Conservation (phyloP, 2,113 vertebrate genomes). For the Prunella fulvescens region DNA sequence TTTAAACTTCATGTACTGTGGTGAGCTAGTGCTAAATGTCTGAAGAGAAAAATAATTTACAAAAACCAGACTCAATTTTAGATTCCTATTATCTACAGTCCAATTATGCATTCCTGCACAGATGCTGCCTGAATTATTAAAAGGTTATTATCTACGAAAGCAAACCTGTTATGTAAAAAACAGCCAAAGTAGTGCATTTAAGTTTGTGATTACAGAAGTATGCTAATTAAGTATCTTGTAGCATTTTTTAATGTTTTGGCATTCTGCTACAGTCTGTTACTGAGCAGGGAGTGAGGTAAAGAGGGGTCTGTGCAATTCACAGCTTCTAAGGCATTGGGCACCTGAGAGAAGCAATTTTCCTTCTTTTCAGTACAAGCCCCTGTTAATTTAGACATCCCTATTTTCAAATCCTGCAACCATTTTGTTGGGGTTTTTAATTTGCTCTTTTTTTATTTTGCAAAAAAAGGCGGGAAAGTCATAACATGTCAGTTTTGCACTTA, state of each 20-base stretch:
- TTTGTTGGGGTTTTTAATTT: neutral
- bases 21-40: neutral
- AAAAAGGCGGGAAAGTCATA: neutral
- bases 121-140: slow-evolving; percentile 55
- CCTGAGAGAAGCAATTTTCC: slow-evolving; percentile 1
- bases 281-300: neutral
- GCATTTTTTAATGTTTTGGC: slow-evolving; percentile 32
- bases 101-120: slow-evolving; percentile 59
- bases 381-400: slow-evolving; percentile 7
- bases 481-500: neutral
- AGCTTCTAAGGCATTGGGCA: neutral
- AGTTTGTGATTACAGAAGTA: slow-evolving; percentile 58
- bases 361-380: neutral
- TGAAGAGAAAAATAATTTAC: slow-evolving; percentile 33
- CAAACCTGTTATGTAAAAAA: slow-evolving; percentile 48
- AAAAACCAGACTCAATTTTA: slow-evolving; percentile 18
- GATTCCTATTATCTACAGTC: slow-evolving; percentile 38
- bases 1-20: neutral
- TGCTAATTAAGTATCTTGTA: slow-evolving; percentile 48
- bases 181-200: slow-evolving; percentile 44
- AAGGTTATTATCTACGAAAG: slow-evolving; percentile 52
- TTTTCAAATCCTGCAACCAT: slow-evolving; percentile 6
- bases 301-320: neutral
- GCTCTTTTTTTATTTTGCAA: neutral
- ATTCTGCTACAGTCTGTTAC: slow-evolving; percentile 26